phyloP scores from a whole-genome alignment of 2,113 vertebrate species.

The Poeciliopsis occidentalis region DNA sequence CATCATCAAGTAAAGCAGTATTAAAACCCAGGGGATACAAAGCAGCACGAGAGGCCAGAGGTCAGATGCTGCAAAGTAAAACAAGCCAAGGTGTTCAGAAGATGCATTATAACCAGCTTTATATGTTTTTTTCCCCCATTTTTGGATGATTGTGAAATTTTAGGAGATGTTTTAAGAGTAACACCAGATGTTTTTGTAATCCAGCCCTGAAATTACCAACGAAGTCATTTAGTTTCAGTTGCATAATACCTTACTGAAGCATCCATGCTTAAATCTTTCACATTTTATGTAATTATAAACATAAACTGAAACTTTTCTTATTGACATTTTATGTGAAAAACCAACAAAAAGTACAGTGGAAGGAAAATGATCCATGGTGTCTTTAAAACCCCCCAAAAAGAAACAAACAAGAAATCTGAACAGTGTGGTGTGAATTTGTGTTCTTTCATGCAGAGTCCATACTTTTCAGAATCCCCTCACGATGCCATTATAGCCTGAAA shows the following conservation, averaged over 20 bases:
- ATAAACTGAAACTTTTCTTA: not conserved
- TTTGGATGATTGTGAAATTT: not conserved
- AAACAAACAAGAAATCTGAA: not conserved
- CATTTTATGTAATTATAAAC: not conserved
- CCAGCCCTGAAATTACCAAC: not conserved
- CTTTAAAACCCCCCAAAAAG: no score
- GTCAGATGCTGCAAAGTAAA: no score
- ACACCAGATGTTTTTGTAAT: not conserved
- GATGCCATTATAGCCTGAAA: not conserved
- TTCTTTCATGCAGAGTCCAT: no score
- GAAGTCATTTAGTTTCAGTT: not conserved
- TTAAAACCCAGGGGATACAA: not conserved
- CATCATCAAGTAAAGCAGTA: not conserved
- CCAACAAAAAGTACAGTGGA: not conserved
- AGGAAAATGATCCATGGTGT: not conserved
- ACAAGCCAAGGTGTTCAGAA: no score
- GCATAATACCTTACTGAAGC: not conserved
- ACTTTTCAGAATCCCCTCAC: not conserved
- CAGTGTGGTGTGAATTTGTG: no score
- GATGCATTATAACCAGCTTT: not conserved
- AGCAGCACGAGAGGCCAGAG: no score
- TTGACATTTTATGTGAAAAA: not conserved
- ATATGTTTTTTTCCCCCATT: not conserved
- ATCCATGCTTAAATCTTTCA: not conserved
- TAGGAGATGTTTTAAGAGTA: not conserved